Conservation (phyloP, 2,113 vertebrate species). For the Rattus norvegicus region DNA sequence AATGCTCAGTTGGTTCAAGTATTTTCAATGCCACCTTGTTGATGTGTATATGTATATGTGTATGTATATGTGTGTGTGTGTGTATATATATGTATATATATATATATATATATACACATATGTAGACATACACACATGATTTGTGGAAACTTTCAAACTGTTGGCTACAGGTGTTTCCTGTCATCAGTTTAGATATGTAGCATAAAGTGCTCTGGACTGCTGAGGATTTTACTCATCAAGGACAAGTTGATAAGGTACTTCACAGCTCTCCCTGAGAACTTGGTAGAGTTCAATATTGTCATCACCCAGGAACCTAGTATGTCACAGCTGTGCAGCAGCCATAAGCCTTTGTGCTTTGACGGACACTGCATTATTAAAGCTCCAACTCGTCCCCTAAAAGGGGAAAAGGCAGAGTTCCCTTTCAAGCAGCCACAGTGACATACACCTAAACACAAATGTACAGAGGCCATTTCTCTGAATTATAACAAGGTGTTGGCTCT, state of each 20-base stretch:
- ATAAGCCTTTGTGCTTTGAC: not conserved
- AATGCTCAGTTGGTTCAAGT: not conserved
- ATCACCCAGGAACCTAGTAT: not conserved
- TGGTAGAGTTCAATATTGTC: not conserved
- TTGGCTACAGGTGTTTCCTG: not conserved
- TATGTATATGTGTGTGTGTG: no score
- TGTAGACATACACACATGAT: not conserved
- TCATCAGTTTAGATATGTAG: not conserved
- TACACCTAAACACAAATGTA: not conserved
- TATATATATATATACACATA: no score
- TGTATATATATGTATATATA: not conserved
- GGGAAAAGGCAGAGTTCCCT: not conserved
- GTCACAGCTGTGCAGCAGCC: not conserved
- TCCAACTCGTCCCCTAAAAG: not conserved
- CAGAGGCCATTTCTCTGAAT: not conserved
- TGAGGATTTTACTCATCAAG: not conserved
- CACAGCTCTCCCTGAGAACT: not conserved
- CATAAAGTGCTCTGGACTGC: not conserved
- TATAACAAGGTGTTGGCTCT: not conserved
- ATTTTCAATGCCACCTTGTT: not conserved
- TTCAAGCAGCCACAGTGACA: not conserved
- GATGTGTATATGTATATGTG: not conserved
- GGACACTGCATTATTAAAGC: not conserved
- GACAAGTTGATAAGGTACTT: not conserved
- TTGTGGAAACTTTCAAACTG: not conserved